Evolutionary conservation across 2,888 invertebrate species (phyloP), one percentile per base, ranked within the genome.

Genomic region (Phytoseiulus persimilis): DNA sequence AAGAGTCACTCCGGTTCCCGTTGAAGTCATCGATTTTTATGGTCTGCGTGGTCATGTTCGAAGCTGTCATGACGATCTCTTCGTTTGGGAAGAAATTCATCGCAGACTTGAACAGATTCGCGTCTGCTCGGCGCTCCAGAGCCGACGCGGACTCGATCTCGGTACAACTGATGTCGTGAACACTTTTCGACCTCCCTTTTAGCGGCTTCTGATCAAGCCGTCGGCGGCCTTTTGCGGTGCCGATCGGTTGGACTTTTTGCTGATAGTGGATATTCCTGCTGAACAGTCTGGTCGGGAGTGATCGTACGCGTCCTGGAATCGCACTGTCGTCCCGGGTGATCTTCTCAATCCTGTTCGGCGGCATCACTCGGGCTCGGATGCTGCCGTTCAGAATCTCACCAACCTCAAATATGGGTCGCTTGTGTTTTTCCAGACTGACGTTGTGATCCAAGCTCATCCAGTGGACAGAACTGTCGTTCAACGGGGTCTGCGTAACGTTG

Each of bases 311-410:
- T 32, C 39, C 87, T 14, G n/a, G 87, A 32, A 87, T 33, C n/a
- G 87, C 87, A 87, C 87, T 87, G 87, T 87, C 87, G 23, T 87
- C 87, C 28, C 87, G 87, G 18, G 87, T 87, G 45, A 87, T 87
- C 45, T 87, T 87, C 32, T 87, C 87, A 39, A 87, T 45, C 5
- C 87, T 32, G 31, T 87, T 87, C 31, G 87, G 87, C 32, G 87
- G 87, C n/a, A 87, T 45, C n/a, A 87, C 87, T 39, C 87, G 87
- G 6, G 87, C 87, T 45, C 87, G 32, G 6, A 87, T 33, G 11
- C 28, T 32, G n/a, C 87, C 32, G 31, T 45, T 87, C 31, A 87
- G 87, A 45, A 87, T 87, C 6, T 87, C 87, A n/a, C 87, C 87
- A 87, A 87, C 45, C 31, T 87, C 39, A 18, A 39, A 87, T 39